Conservation (phyloP, 2,888 invertebrate species). For the Drosophila phalerata region DNA sequence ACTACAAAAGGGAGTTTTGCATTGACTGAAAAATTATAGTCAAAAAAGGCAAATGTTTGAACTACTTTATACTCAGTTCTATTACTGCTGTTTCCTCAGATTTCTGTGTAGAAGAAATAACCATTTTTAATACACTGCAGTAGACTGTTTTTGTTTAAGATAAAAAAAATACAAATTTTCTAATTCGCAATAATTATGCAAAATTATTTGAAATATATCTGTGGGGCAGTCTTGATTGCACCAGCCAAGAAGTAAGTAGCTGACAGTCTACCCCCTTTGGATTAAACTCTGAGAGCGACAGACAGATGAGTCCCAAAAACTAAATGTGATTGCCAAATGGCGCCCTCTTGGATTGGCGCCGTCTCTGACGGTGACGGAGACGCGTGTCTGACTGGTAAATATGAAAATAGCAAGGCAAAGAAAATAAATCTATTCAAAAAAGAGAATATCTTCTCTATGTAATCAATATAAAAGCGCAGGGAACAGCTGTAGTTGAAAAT, state of each 20-base stretch:
- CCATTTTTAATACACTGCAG: too few species aligned
- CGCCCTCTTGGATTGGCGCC: slow-evolving; percentile 62
- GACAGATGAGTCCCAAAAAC: slow-evolving; percentile 44
- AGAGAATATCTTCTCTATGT: not conserved
- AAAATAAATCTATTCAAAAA: slow-evolving; percentile 8
- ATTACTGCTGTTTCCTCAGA: not conserved
- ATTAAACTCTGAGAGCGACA: slow-evolving; percentile 9
- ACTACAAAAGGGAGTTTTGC: slow-evolving; percentile 21
- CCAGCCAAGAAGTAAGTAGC: slow-evolving; percentile 16
- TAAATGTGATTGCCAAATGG: slow-evolving; percentile 77
- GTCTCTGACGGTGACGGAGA: slow-evolving; percentile 13
- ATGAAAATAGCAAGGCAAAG: slow-evolving; percentile 23
- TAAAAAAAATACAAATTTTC: too few species aligned
- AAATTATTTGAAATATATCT: slow-evolving; percentile 21
- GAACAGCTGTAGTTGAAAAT: not conserved
- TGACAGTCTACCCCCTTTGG: slow-evolving; percentile 16
- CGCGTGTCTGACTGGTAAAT: slow-evolving; percentile 33
- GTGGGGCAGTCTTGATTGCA: not conserved
- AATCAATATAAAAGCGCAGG: not conserved
- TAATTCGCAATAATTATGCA: too few species aligned
- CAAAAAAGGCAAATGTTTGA: too few species aligned
- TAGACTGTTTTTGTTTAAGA: too few species aligned
- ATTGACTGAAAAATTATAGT: not conserved
- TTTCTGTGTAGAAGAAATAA: not conserved
- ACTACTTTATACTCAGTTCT: not conserved